Base-by-base conservation (phyloP, 35 echinoderm and acorn worm species). In the Lytechinus variegatus region DNA sequence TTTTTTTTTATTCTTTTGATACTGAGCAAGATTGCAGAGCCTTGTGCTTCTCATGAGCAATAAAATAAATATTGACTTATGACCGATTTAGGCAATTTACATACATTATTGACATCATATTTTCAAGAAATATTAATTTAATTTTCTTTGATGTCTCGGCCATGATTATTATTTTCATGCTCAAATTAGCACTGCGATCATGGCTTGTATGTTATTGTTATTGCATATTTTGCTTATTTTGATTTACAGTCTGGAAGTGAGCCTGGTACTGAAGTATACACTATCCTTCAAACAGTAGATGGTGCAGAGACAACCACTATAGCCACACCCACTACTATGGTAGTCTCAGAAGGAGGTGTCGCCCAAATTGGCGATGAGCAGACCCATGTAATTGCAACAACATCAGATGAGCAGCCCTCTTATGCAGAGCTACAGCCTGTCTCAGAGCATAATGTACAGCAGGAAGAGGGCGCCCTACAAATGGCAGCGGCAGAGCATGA, bases 231-330 rank as follows among this genome's bases (percentile, higher is more conserved):
- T 13, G 13, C 9, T n/a, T 93, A 16, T 57, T 93, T 4, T 57
- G 16, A 79, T 55, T 54, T 93, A 57, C 92, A 97, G 27, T 8
- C 86, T 94, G 96, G 96, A 21, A 71, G 61, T 8, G 97, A 97
- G 53, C 93, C 93, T 92, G 95, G 94, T 61, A 92, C 97, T 13
- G 97, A 99, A 94, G 96, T 99, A 16, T 98, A 97, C 89, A 99
- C 98, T 10, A 99, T 99, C 91, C 96, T 99, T 53, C 98, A 99
- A 86, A 95, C 97, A 53, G 96, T 98, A 55, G 97, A 98, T 8
- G 97, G 95, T 27, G 93, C 60, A 55, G 97, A 96, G 1, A 90
- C 93, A 54, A 89, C 95, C 3, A 33, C 52, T 14, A 90, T 90
- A 33, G 27, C 29, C 28, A 54, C 29, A 44, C 88, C 88, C 28